A percentile compares a stretch with the other conserved stretches of the same genome.
Evolutionary conservation across 2,888 invertebrate genomes (phyloP).

Genomic region (Caenorhabditis sp.): DNA sequence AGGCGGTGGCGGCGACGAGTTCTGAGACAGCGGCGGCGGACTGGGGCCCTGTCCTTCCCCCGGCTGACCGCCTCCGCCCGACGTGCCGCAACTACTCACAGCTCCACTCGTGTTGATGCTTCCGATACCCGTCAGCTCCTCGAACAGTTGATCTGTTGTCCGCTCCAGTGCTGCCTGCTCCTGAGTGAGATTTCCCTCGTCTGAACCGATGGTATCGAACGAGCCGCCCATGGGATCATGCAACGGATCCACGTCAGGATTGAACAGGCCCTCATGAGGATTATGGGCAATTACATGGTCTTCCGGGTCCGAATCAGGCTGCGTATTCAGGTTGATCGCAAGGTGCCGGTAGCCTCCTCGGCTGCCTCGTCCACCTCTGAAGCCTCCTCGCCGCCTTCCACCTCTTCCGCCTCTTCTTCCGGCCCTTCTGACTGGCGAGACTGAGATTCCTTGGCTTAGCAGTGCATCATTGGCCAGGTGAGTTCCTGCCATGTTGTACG

Average conservation of each 20-base stretch:
- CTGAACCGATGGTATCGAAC: background rate
- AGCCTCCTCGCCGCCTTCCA: background rate
- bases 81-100: conserved; percentile 14
- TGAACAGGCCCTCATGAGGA: no score
- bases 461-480: background rate
- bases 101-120: background rate
- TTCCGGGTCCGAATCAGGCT: no score
- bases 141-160: background rate
- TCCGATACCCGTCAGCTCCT: conserved; percentile 15
- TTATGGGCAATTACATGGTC: no score
- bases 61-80: conserved; percentile 11
- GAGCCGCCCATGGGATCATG: background rate
- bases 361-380: conserved; percentile 7
- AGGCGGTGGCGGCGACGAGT: conserved; percentile 6
- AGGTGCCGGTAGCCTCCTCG: conserved; percentile 2
- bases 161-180: background rate
- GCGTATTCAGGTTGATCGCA: no score
- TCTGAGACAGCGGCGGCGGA: conserved; percentile 13
- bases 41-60: conserved; percentile 13
- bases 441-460: background rate
- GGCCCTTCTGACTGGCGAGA: background rate
- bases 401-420: background rate
- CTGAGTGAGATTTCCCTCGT: background rate
- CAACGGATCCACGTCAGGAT: background rate
- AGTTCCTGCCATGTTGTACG: background rate